Evolutionary conservation across 2,113 vertebrate species (phyloP), one percentile per base, ranked within the genome.

Genomic region (Xenopus borealis): DNA sequence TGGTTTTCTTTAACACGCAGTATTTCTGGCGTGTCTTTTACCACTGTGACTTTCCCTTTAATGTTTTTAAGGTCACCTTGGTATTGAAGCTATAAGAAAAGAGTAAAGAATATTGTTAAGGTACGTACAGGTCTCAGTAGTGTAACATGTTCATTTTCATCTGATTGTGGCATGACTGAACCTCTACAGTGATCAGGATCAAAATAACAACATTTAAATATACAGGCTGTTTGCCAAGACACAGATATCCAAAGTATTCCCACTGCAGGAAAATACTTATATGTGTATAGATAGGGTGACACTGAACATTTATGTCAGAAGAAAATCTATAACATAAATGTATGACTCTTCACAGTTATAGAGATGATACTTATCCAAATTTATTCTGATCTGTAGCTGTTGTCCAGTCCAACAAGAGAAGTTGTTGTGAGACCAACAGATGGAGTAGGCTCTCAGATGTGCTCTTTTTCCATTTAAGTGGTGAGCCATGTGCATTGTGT

Each of bases 1-100:
- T 97, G 94, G 88, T 99, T 99, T 91, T 98, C 96, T 87, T 97
- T 99, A 91, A 97, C 96, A 83, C 96, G 94, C 76, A 98, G 93
- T 85, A 99, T 98, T 94, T 99, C 97, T 82, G 98, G 98, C 8
- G 96, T 99, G 91, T 98, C 94, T 85, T 94, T 88, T 78, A 98
- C 89, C 83, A 94, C 88, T 77, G 92, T 98, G 82, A 97, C 90
- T 91, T 96, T 98, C 78, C 97, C 97, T 87, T 95, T 98, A 80
- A 84, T 95, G 89, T 85, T 95, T 94, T 95, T 96, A 78, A 90
- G 90, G 88, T 99, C 97, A 92, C 83, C 88, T 89, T 99, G 94
- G 87, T 99, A 99, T 72, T 93, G 96, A 80, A 91, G 94, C 97
- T 99, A 94, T 87, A 85, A 86, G 84, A 78, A 88, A 82, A 78